These are phyloP conservation scores for Polietes domitor DNA, from an alignment of 2,888 invertebrate species.

Conservation along the genomic window DNA sequence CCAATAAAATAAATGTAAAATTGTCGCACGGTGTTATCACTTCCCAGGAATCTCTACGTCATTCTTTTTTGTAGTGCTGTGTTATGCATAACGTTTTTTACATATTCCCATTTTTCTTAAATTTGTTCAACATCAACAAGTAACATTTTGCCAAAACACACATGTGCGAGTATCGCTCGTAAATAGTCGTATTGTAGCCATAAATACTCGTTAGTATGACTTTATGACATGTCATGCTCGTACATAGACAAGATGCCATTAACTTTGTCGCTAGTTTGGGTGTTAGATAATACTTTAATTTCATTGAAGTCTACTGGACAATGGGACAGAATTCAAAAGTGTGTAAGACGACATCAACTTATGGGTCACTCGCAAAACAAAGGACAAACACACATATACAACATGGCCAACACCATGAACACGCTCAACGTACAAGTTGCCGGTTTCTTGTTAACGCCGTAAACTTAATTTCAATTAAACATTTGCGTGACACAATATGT, in stretches of 20 bases:
- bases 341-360: slow-evolving; percentile 19
- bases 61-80: too few species aligned
- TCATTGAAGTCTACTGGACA: background rate
- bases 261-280: slow-evolving; percentile 48
- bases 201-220: slow-evolving; percentile 35
- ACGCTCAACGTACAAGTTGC: slow-evolving; percentile 17
- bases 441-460: slow-evolving; percentile 54
- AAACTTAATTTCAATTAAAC: slow-evolving; percentile 65
- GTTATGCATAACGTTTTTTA: too few species aligned
- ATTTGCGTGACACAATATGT: slow-evolving; percentile 63
- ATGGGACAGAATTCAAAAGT: slow-evolving; percentile 37
- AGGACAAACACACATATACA: background rate
- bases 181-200: background rate
- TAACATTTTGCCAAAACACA: slow-evolving; percentile 6
- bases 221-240: slow-evolving; percentile 51
- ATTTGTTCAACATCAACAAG: slow-evolving; percentile 36
- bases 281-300: slow-evolving; percentile 55
- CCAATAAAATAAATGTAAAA: too few species aligned
- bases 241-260: slow-evolving; percentile 23
- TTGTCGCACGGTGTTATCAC: too few species aligned
- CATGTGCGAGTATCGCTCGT: background rate
- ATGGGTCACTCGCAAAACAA: background rate
- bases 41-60: too few species aligned
- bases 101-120: too few species aligned
- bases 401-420: background rate